Conservation (phyloP, 1,140 invertebrate genomes). For the Fopius arisanus region DNA sequence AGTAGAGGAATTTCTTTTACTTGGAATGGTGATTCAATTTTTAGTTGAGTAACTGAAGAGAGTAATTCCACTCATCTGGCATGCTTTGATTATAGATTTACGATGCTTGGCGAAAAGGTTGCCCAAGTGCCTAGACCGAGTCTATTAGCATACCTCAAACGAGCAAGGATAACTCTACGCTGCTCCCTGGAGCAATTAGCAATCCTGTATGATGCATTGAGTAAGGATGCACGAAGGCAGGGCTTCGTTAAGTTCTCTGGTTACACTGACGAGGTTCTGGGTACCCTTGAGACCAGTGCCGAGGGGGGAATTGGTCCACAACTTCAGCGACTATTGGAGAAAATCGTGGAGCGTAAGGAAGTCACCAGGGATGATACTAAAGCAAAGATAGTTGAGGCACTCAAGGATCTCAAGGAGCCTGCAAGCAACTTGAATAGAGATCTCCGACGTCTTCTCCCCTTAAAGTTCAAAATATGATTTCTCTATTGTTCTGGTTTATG, state of each 20-base stretch:
- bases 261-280: conserved; percentile 52
- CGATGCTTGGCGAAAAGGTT: conserved; percentile 54
- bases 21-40: no score
- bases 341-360: conserved; percentile 48
- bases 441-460: conserved; percentile 48
- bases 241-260: conserved; percentile 54
- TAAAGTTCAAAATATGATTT: conserved; percentile 44
- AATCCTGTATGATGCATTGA: conserved; percentile 52
- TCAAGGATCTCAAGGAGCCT: conserved; percentile 47
- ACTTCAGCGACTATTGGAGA: conserved; percentile 49
- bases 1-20: no score
- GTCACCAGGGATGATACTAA: conserved; percentile 54
- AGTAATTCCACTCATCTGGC: conserved; percentile 8
- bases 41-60: no score
- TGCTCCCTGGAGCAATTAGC: conserved; percentile 51
- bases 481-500: not conserved
- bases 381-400: conserved; percentile 33
- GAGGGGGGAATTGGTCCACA: conserved; percentile 53
- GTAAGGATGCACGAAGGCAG: conserved; percentile 58
- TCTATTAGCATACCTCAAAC: conserved; percentile 47
- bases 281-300: conserved; percentile 42
- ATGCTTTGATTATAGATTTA: conserved; percentile 44
- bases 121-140: conserved; percentile 56
- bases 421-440: conserved; percentile 49
- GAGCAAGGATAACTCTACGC: conserved; percentile 43